Percentiles rank a stretch among this genome's conserved stretches.
These are phyloP conservation scores for Phrynocephalus guinanensis DNA, from an alignment of 2,797 vertebrate genomes.

Conservation along the genomic window DNA sequence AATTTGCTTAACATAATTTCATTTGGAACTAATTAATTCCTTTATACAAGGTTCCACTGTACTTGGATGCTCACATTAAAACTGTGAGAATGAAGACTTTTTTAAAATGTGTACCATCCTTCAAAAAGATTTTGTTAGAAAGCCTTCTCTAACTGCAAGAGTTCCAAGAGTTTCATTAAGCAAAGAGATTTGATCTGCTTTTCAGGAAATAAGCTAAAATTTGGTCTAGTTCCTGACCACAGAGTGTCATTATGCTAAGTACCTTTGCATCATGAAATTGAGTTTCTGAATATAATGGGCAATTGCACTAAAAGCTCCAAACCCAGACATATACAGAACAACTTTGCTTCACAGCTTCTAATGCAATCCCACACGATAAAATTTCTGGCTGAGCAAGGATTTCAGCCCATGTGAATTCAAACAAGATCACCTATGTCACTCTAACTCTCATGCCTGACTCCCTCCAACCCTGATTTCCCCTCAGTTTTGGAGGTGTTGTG, in stretches of 20 bases:
- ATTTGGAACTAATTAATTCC: too few relatives aligned
- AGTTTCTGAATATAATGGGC: not conserved
- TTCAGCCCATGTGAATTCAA: not conserved
- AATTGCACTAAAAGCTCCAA: not conserved
- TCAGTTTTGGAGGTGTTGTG: not conserved
- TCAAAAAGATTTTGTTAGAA: too few relatives aligned
- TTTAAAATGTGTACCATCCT: not conserved
- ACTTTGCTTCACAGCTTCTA: not conserved
- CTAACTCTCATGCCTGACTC: not conserved
- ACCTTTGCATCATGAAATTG: not conserved
- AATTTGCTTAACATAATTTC: too few relatives aligned
- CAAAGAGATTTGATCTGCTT: not conserved
- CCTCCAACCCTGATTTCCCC: constrained; percentile 5
- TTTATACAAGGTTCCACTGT: not conserved
- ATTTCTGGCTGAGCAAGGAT: not conserved
- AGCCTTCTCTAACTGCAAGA: too few relatives aligned
- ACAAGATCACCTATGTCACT: not conserved
- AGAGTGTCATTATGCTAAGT: not conserved
- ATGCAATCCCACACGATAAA: not conserved
- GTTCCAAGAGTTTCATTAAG: not conserved
- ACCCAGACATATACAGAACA: not conserved
- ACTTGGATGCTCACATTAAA: not conserved
- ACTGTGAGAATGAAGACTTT: not conserved
- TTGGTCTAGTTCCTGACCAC: not conserved
- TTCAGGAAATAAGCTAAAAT: not conserved